These are phyloP conservation scores for Microtus richardsoni DNA, from an alignment of 2,113 vertebrate species.

Conservation along the genomic window DNA sequence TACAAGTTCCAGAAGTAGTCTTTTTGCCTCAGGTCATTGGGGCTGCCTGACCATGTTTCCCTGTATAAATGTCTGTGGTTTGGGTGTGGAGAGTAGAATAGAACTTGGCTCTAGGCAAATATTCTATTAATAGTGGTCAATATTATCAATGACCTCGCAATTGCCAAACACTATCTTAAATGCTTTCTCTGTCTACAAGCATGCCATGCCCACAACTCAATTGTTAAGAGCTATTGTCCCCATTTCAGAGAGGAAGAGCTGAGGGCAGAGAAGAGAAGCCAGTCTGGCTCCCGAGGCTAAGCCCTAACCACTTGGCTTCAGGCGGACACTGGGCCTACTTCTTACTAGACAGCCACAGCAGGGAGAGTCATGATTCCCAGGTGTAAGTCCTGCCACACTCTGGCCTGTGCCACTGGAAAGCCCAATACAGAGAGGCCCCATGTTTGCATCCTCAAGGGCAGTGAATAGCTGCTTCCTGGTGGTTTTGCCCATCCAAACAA, in stretches of 20 bases:
- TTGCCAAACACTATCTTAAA: background rate
- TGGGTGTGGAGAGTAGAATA: background rate
- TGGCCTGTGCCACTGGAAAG: background rate
- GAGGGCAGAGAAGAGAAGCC: background rate
- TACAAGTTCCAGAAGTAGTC: background rate
- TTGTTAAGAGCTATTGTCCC: background rate
- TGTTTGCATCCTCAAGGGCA: background rate
- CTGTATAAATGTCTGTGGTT: background rate
- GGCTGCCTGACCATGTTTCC: background rate
- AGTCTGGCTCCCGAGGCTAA: background rate
- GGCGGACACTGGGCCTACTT: background rate
- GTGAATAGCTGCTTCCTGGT: background rate
- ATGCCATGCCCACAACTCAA: background rate
- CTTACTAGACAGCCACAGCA: background rate
- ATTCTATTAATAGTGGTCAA: background rate
- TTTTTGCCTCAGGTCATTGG: background rate
- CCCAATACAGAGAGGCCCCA: background rate
- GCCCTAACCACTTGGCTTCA: background rate
- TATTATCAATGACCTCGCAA: background rate
- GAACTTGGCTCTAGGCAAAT: background rate
- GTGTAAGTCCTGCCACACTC: background rate
- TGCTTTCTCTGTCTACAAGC: no score
- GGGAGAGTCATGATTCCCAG: background rate
- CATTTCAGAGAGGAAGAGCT: background rate
- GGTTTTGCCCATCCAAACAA: background rate